Evolutionary conservation across 2,888 invertebrate species (phyloP).

Genomic region (Mystacides longicornis): DNA sequence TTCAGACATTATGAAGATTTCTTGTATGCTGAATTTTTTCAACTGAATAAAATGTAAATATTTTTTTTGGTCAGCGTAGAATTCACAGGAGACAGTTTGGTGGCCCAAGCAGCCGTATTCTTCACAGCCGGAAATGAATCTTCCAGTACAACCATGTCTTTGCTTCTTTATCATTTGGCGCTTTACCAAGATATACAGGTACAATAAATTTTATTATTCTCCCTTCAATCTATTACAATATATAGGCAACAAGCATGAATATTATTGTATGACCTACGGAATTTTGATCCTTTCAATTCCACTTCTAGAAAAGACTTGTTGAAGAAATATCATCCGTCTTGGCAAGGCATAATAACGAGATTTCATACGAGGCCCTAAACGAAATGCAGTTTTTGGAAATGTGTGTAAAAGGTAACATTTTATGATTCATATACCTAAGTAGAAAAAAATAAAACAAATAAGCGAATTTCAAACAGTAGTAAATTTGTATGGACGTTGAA

Average conservation of each 20-base stretch:
- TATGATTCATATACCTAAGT: not conserved
- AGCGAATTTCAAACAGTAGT: not conserved
- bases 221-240: not conserved
- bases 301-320: constrained; percentile 19
- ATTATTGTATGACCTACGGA: too few relatives aligned
- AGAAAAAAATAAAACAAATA: not conserved
- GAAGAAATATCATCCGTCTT: constrained; percentile 17
- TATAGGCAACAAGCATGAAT: not conserved
- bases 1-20: too few relatives aligned
- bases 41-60: too few relatives aligned
- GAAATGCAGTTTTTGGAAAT: constrained; percentile 23
- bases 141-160: constrained; percentile 24
- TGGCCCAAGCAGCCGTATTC: constrained; percentile 24
- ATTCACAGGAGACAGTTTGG: constrained; percentile 24
- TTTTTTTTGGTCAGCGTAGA: constrained; percentile 9
- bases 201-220: not conserved
- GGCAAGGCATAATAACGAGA: constrained; percentile 10
- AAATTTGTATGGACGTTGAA: too few relatives aligned
- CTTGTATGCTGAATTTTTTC: too few relatives aligned
- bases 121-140: constrained; percentile 26
- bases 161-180: constrained; percentile 22
- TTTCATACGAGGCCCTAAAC: constrained; percentile 20
- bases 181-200: constrained; percentile 23
- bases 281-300: too few relatives aligned
- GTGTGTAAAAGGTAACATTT: constrained; percentile 22